Percentiles rank a stretch among this genome's conserved stretches.
phyloP scores from a whole-genome alignment of 2,797 vertebrate genomes.

The Odontamblyopus lacepedii region DNA sequence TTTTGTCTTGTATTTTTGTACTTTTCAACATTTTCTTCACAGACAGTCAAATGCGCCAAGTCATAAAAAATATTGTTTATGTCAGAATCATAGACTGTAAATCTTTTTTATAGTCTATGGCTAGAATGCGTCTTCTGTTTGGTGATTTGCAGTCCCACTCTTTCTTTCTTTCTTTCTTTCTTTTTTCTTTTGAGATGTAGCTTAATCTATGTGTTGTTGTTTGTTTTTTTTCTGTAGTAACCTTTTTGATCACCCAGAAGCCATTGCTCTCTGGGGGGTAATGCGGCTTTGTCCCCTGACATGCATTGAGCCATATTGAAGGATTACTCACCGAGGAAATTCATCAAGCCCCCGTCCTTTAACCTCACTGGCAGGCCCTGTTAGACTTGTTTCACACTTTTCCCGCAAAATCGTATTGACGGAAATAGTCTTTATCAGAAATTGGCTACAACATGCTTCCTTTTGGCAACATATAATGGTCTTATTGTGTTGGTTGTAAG shows the following conservation, averaged over 20 bases:
- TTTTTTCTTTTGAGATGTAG: slow-evolving; percentile 18
- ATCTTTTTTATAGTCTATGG: too few species aligned
- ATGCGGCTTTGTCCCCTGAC: slow-evolving; percentile 34
- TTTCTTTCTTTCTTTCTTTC: slow-evolving; percentile 20
- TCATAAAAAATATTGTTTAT: not conserved
- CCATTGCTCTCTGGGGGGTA: slow-evolving; percentile 37
- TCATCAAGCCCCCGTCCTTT: slow-evolving; percentile 36
- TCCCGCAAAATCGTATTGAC: slow-evolving; percentile 14
- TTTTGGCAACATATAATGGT: slow-evolving; percentile 35
- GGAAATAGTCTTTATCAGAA: slow-evolving; percentile 19
- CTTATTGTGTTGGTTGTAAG: slow-evolving; percentile 27
- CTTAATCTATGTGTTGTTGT: slow-evolving; percentile 20
- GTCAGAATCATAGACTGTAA: not conserved
- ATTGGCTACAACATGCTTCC: slow-evolving; percentile 21
- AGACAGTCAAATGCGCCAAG: too few species aligned
- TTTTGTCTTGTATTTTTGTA: too few species aligned
- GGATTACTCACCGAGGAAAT: slow-evolving; percentile 52
- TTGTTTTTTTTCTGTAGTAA: slow-evolving; percentile 20
- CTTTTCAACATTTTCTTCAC: too few species aligned
- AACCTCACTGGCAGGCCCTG: slow-evolving; percentile 20
- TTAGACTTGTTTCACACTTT: slow-evolving; percentile 31
- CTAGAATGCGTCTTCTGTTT: not conserved
- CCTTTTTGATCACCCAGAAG: slow-evolving; percentile 31
- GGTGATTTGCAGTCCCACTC: slow-evolving; percentile 5
- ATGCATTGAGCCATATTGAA: slow-evolving; percentile 40